phyloP scores from a whole-genome alignment of 2,888 invertebrate species.

The Lumbricus terrestris region DNA sequence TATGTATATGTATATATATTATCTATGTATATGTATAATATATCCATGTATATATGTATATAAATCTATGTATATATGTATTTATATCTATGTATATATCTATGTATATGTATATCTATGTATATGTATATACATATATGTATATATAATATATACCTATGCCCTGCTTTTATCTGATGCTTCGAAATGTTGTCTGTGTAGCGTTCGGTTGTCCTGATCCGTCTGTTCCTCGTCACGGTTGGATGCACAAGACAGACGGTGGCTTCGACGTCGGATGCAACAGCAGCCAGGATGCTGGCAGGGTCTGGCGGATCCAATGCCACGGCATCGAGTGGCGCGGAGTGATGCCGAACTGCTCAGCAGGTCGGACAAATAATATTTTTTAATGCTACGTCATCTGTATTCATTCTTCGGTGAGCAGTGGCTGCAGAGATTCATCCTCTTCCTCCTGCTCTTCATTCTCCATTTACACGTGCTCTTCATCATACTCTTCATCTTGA shows the following conservation, averaged over 20 bases:
- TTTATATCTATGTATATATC: too few relatives aligned
- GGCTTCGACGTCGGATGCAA: neutral
- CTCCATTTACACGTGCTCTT: accelerated
- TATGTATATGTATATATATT: too few relatives aligned
- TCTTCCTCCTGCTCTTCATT: neutral
- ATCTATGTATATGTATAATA: too few relatives aligned
- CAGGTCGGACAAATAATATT: neutral
- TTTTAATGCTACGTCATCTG: too few relatives aligned
- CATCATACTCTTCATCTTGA: neutral
- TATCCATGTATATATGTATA: too few relatives aligned
- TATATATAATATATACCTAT: too few relatives aligned
- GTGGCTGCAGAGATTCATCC: too few relatives aligned
- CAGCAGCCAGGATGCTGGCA: neutral
- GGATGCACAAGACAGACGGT: neutral
- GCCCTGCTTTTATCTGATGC: neutral
- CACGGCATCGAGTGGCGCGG: neutral
- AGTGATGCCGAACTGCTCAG: neutral
- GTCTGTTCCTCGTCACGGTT: neutral
- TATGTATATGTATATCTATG: too few relatives aligned
- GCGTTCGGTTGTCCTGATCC: neutral
- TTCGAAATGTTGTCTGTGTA: neutral
- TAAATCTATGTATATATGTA: too few relatives aligned
- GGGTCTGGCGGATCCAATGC: neutral
- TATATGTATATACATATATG: too few relatives aligned
- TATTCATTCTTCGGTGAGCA: too few relatives aligned